Conservation (phyloP, 2,113 vertebrate genomes). For the Carassius gibelio region DNA sequence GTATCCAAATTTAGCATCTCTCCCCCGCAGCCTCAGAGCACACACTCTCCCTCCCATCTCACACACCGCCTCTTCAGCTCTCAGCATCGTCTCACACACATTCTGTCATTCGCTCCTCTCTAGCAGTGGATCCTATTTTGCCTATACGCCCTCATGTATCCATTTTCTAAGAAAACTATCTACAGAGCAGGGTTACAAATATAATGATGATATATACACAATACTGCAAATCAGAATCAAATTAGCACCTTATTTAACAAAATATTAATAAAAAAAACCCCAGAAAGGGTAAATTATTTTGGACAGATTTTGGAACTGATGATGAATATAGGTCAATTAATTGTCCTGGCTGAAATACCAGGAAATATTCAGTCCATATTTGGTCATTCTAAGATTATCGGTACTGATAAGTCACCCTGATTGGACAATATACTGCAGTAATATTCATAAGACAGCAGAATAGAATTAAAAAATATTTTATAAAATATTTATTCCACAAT, state of each 20-base stretch:
- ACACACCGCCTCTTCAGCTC: constrained; percentile 37
- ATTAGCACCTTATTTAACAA: not conserved
- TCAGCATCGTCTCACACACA: constrained; percentile 46
- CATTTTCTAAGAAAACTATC: not conserved
- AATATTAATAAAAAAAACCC: too few species aligned
- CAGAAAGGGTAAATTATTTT: too few species aligned
- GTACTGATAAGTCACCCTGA: too few species aligned
- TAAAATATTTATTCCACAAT: too few species aligned
- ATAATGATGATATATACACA: not conserved
- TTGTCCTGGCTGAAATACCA: too few species aligned
- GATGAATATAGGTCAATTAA: too few species aligned
- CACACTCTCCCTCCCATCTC: constrained; percentile 33
- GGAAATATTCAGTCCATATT: too few species aligned
- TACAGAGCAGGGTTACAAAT: not conserved
- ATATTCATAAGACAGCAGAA: too few species aligned
- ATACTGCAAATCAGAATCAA: not conserved
- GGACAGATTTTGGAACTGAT: too few species aligned
- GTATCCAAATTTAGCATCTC: constrained; percentile 75
- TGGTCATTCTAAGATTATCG: too few species aligned
- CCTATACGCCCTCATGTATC: not conserved
- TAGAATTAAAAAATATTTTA: too few species aligned
- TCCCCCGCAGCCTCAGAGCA: constrained; percentile 60
- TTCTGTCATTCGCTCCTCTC: constrained; percentile 6
- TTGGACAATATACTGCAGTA: too few species aligned
- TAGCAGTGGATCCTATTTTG: constrained; percentile 5